Base-by-base conservation (phyloP, 2,113 vertebrate species). In the Reinhardtius hippoglossoides region DNA sequence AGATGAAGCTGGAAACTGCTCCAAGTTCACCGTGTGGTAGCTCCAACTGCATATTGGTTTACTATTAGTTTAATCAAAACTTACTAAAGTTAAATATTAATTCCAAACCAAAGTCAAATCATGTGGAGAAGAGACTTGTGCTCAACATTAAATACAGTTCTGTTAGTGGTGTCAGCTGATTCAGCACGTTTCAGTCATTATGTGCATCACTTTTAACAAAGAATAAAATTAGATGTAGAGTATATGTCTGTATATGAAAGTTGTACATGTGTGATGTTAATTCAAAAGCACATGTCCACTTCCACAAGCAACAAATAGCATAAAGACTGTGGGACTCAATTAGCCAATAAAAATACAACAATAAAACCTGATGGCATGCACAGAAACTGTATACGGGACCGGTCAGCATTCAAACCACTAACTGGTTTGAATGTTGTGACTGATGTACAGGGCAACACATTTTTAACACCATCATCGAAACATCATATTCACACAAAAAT, bases 401-500 rank as follows among this genome's bases (percentile, higher is more conserved):
- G 9, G 35, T 37, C 50, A n/a, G 20, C 50, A 52, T 14, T 13
- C 13, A 57, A 57, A 57, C 55, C 12, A 24, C 20, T 14, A 6
- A 57, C 12, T 14, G 21, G 13, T 57, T 24, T 26, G 12, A 57
- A 7, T 18, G 26, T 52, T 52, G 24, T 27, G 13, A 16, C 12
- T 23, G 54, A 13, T 24, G 13, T 24, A 46, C 4, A 74, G 13
- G 13, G 16, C 5, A 54, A 42, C 40, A 42, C 40, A 42, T 5
- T 35, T 12, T 9, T 42, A 48, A 18, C 16, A 48, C 46, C 15
- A 48, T 48, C 15, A 48, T 18, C 14, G 7, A 48, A 48, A 48
- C 46, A 48, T 48, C 16, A 48, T 48, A 48, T 48, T 18, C 16
- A 48, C 14, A 48, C 16, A 62, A 70, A 82, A 81, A 52, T n/a